These are phyloP conservation scores for Penaeus chinensis DNA, from an alignment of 1,140 invertebrate genomes.

Conservation along the genomic window DNA sequence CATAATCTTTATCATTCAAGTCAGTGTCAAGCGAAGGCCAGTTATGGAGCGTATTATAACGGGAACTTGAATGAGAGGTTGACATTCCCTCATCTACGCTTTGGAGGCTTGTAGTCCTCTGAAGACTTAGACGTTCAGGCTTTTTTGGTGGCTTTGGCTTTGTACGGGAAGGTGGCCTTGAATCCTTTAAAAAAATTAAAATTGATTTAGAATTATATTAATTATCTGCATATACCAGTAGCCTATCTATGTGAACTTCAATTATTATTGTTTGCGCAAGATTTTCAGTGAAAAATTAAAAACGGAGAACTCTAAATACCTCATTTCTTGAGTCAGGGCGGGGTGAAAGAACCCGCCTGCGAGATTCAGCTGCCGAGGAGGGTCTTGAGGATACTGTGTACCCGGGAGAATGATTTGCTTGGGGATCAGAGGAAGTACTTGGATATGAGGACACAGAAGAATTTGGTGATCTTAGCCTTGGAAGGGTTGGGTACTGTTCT, in stretches of 20 bases:
- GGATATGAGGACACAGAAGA: slow-evolving; percentile 35
- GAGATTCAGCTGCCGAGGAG: slow-evolving; percentile 32
- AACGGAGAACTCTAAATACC: background rate
- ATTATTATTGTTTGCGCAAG: background rate
- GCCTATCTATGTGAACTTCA: background rate
- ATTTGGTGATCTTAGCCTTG: slow-evolving; percentile 48
- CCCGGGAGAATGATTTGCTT: slow-evolving; percentile 4
- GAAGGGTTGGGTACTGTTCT: slow-evolving; percentile 53
- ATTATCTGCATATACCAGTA: background rate
- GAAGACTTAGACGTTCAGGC: slow-evolving; percentile 82
- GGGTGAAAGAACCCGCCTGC: slow-evolving; percentile 42
- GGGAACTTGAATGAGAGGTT: background rate
- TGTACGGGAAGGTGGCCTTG: slow-evolving; percentile 42
- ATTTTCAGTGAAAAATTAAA: background rate
- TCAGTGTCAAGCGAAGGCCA: slow-evolving; percentile 48
- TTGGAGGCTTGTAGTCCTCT: slow-evolving; percentile 83
- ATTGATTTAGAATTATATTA: background rate
- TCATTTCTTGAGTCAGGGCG: slow-evolving; percentile 54
- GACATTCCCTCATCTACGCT: slow-evolving; percentile 73
- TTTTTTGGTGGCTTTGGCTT: slow-evolving; percentile 84
- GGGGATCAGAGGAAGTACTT: slow-evolving; percentile 11
- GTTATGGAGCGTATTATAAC: slow-evolving; percentile 22
- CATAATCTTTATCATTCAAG: background rate
- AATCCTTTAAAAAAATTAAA: slow-evolving; percentile 32
- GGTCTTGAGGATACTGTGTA: background rate